Base-by-base conservation (phyloP, 2,797 vertebrate genomes). In the Lepidocolaptes lacrymiger region DNA sequence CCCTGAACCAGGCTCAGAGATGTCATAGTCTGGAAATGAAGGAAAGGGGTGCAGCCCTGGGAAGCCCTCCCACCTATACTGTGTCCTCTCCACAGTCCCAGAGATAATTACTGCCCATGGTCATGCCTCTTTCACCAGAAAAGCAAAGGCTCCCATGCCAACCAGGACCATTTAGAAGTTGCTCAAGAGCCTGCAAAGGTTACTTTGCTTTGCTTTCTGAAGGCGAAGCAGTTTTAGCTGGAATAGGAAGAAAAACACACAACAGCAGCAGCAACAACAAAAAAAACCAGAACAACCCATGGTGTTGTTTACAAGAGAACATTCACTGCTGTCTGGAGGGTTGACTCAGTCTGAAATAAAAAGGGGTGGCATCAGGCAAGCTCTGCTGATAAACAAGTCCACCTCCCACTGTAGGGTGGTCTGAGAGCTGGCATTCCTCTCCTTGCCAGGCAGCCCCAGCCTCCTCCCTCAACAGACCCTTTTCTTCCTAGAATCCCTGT, bases 131-230 rank as follows among this genome's bases (percentile, higher is more conserved):
- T 96, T 86, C 72, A 84, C 83, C 43, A 86, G 55, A 56, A 91
- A 89, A 85, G 67, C 67, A 95, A 91, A 89, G 52, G 46, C 41
- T 88, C 26, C 58, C 24, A 44, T 81, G 36, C 66, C 66, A 86
- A 62, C 26, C 0, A 7, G 79, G 88, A 90, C 48, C 17, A 62
- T 73, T 81, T 83, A 73, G 37, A 86, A 78, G 67, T 95, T 95
- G 76, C 90, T 93, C 82, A 94, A 95, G 91, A 85, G 54, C n/a
- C 85, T 89, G 78, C 62, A 88, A 94, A 92, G 78, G 78, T 91
- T 95, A 80, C 2, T 2, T 44, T 72, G 73, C 43, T 39, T 81
- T 77, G 36, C 64, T 96, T 66, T 93, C 81, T 89, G 61, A 95
- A 89, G 46, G 72, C 63, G 91, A 87, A 93, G 56, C 80, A 94